Conservation (phyloP, 2,888 invertebrate species). For the Eilema depressum region DNA sequence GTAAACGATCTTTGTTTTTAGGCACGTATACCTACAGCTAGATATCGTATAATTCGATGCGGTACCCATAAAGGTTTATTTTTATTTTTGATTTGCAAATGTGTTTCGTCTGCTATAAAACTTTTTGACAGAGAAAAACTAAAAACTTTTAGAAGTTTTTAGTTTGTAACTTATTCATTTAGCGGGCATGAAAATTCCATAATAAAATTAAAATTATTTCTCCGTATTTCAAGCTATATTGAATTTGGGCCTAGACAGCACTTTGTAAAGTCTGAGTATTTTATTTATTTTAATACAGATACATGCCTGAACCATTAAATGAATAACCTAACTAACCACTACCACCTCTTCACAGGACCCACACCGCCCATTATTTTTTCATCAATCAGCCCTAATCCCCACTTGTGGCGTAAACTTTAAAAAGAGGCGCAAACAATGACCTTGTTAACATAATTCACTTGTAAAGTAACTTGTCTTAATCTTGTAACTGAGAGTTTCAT, state of each 20-base stretch:
- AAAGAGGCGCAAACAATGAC: constrained; percentile 35
- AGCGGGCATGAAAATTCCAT: no score
- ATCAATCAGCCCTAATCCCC: constrained; percentile 44
- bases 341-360: background rate
- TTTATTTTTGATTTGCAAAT: no score
- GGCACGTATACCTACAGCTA: background rate
- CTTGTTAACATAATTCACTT: constrained; percentile 44
- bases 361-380: constrained; percentile 33
- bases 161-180: no score
- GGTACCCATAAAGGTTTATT: no score
- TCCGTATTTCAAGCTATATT: no score
- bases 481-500: constrained; percentile 37
- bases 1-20: background rate
- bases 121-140: no score
- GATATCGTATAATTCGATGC: no score
- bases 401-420: constrained; percentile 27
- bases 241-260: no score
- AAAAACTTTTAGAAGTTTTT: no score
- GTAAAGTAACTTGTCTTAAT: constrained; percentile 45
- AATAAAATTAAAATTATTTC: no score
- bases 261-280: no score
- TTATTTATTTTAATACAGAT: background rate
- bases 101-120: no score
- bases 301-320: background rate
- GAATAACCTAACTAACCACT: background rate